Evolutionary conservation across 2,888 invertebrate species (phyloP).

Genomic region (Cyrtodaria siliqua): DNA sequence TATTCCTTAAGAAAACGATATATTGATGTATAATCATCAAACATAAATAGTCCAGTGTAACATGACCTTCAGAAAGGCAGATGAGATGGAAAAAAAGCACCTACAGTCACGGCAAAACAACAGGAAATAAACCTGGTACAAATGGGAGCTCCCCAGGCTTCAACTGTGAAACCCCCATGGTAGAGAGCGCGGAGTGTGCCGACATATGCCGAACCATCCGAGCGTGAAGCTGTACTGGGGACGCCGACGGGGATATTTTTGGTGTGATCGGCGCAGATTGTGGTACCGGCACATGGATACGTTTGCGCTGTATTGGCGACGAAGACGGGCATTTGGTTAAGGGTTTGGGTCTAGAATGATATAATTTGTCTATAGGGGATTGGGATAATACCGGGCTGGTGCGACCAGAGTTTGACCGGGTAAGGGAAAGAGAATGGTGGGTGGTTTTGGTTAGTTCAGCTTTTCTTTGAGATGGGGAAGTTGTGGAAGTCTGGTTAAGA

Average conservation of each 20-base stretch:
- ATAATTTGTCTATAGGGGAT: too few species aligned
- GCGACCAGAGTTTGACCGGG: background rate
- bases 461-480: background rate
- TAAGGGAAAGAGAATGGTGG: background rate
- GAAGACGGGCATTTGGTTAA: constrained; percentile 1
- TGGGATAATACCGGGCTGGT: too few species aligned
- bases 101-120: constrained; percentile 24
- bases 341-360: background rate
- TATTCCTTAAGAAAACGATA: too few species aligned
- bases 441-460: background rate
- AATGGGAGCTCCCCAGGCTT: constrained; percentile 13
- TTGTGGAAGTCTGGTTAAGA: constrained; percentile 4
- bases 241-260: constrained; percentile 28
- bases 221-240: constrained; percentile 53
- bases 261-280: constrained; percentile 23
- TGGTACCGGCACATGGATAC: constrained; percentile 6
- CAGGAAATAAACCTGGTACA: constrained; percentile 38
- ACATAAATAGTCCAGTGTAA: background rate
- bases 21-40: too few species aligned
- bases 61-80: background rate
- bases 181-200: constrained; percentile 18
- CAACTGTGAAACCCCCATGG: constrained; percentile 22
- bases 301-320: constrained; percentile 20
- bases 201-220: constrained; percentile 31
- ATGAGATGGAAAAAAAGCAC: background rate